Percentiles rank a stretch among this genome's conserved stretches.
These are phyloP conservation scores for Ctenosaura bakeri DNA, from an alignment of 2,797 vertebrate species.

Conservation along the genomic window DNA sequence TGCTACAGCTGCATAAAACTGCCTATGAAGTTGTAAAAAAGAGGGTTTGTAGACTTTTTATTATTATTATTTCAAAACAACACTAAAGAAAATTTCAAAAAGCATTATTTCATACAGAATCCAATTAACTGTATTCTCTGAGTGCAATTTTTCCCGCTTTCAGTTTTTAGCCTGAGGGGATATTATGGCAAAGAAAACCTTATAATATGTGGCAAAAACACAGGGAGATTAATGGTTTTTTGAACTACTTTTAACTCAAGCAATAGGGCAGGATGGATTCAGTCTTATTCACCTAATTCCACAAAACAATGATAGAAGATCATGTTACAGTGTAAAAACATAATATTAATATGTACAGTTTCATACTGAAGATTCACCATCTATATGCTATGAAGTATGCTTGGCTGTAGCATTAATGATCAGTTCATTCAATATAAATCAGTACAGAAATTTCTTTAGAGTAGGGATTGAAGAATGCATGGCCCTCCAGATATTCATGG, in stretches of 20 bases:
- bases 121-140: slow-evolving; percentile 17
- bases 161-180: slow-evolving; percentile 30
- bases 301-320: background rate
- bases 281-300: background rate
- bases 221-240: background rate
- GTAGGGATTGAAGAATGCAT: no score
- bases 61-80: background rate
- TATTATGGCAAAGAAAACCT: background rate
- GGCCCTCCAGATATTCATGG: no score
- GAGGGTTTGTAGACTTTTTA: background rate
- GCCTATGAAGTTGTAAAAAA: slow-evolving; percentile 13
- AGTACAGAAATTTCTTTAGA: background rate
- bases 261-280: background rate
- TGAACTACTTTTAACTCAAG: background rate
- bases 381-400: background rate
- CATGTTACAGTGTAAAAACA: background rate
- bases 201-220: background rate
- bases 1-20: slow-evolving; percentile 10
- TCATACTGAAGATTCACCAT: background rate
- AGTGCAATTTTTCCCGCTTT: background rate
- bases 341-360: background rate
- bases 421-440: background rate
- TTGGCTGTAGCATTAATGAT: background rate
- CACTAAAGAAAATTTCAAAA: background rate
- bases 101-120: background rate